Base-by-base conservation (phyloP, 2,113 vertebrate species). In the Myotis yumanensis region DNA sequence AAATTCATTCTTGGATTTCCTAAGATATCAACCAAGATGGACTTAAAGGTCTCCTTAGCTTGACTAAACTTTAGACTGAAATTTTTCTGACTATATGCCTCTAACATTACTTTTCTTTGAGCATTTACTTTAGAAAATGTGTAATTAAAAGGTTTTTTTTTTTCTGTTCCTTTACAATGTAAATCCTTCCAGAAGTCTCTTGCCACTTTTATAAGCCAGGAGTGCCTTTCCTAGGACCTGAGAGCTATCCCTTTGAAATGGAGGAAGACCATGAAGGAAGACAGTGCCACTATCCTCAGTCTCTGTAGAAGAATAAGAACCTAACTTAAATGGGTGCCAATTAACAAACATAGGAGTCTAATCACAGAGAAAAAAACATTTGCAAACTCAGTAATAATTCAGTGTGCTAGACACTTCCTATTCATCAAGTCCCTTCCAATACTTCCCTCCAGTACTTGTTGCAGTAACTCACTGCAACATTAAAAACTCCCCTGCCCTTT, bases 1-100 rank as follows among this genome's bases (percentile, higher is more conserved):
- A 81, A 91, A 20, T 89, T 87, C 22, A 94, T 93, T 96, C 18
- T 91, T 83, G 69, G 12, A 87, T 90, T 82, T 64, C 52, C 37
- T 91, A 72, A 77, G 23, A 59, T 75, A 89, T 25, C 94, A 35
- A 80, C 2, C 18, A 93, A 91, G 48, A 80, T 23, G n/a, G 12
- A 22, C 32, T 83, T 94, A 83, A 94, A 89, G 46, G 93, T 93
- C 12, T 25, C 51, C 40, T 89, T 22, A 48, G 40, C 37, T 43
- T 84, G 51, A 86, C 51, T 75, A 30, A 95, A 93, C 15, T 77
- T 95, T 43, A 91, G 3, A 51, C 15, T 87, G 62, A 22, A 54
- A 25, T 59, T 84, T 81, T 83, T 68, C 32, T 73, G 15, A 88
- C 35, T 89, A n/a, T 71, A 22, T 7, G 35, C 23, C 28, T 3